Percentiles rank a stretch among this genome's conserved stretches.
Conservation (phyloP, 2,113 vertebrate species). For the Artemisiospiza belli region DNA sequence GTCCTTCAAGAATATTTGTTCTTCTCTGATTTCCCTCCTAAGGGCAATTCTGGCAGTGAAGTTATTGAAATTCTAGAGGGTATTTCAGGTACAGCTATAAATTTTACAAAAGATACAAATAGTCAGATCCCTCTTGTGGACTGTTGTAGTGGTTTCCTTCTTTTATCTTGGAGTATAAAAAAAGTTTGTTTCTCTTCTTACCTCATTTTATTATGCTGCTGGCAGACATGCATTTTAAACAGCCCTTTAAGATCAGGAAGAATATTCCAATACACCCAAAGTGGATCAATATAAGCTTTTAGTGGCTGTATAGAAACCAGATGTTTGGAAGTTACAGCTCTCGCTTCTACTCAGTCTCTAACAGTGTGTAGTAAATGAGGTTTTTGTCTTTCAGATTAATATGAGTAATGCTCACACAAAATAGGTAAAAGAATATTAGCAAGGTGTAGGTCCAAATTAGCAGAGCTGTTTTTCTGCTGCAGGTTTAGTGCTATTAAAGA, state of each 20-base stretch:
- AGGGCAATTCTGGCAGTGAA: background rate
- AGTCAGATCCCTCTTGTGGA: background rate
- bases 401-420: background rate
- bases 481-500: background rate
- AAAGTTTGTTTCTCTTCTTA: background rate
- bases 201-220: background rate
- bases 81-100: background rate
- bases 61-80: background rate
- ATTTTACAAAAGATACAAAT: background rate
- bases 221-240: background rate
- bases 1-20: background rate
- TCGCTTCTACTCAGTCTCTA: background rate
- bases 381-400: background rate
- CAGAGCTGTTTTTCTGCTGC: background rate
- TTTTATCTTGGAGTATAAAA: background rate
- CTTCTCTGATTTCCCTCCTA: background rate
- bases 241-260: background rate
- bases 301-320: background rate
- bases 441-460: background rate
- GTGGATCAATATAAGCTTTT: constrained; percentile 13
- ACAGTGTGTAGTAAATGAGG: background rate
- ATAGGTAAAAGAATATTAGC: background rate
- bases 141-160: background rate
- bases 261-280: background rate
- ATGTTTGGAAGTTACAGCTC: background rate